These are phyloP conservation scores for Aphis gossypii DNA, from an alignment of 1,140 invertebrate genomes.

Conservation along the genomic window DNA sequence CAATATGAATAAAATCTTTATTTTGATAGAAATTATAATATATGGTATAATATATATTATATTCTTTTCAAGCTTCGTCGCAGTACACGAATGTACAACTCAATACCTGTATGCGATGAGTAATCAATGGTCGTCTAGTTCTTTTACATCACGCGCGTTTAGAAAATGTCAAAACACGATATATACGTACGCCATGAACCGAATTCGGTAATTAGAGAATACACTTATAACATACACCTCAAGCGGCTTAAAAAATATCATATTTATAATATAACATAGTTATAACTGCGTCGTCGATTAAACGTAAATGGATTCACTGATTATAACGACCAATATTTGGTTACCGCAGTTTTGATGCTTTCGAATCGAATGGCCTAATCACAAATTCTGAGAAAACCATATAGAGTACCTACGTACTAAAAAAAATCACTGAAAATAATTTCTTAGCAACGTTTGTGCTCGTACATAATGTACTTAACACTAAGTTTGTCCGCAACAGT, in stretches of 20 bases:
- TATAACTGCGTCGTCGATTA: neutral
- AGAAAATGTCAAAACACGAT: neutral
- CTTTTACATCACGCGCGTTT: neutral
- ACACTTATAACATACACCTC: neutral
- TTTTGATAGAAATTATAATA: neutral
- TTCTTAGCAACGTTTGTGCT: neutral
- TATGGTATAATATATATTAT: neutral
- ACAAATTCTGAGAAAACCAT: neutral
- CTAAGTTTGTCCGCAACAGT: neutral
- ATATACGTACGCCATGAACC: neutral
- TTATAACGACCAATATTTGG: neutral
- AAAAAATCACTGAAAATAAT: neutral
- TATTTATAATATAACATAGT: neutral
- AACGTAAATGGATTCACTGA: constrained; percentile 10
- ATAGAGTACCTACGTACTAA: neutral
- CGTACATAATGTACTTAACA: constrained; percentile 3
- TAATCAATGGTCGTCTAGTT: neutral
- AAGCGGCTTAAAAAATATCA: neutral
- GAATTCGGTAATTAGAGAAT: neutral
- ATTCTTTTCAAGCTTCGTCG: neutral
- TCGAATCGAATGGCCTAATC: neutral
- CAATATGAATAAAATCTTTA: neutral
- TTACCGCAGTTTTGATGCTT: neutral
- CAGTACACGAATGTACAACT: neutral
- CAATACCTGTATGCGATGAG: neutral